These are phyloP conservation scores for Pandion haliaetus DNA, from an alignment of 2,113 vertebrate genomes.

Conservation along the genomic window DNA sequence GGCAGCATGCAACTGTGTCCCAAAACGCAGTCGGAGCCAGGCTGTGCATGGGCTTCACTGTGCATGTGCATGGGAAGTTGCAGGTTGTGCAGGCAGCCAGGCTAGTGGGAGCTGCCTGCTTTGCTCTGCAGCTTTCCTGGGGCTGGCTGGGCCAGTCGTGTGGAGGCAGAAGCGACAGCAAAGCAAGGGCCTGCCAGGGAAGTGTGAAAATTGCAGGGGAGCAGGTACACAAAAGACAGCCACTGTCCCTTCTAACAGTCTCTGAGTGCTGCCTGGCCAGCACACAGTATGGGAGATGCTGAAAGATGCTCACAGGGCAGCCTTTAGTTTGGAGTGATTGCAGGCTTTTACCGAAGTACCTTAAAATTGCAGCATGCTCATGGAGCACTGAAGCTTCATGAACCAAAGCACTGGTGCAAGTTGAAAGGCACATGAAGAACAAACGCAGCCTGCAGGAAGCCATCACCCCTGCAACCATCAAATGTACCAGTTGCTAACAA, in stretches of 20 bases:
- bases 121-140: too few relatives aligned
- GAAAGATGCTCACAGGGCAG: accelerated
- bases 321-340: neutral
- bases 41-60: neutral
- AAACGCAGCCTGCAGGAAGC: neutral
- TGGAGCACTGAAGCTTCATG: neutral
- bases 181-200: neutral
- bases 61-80: neutral
- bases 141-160: neutral
- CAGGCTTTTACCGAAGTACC: neutral
- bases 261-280: neutral
- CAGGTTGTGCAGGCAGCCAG: neutral
- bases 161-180: neutral
- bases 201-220: neutral
- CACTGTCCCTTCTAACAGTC: neutral
- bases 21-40: accelerated
- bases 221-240: neutral
- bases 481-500: neutral
- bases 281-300: neutral
- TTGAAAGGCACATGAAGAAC: neutral
- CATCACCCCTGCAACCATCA: neutral
- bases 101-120: neutral
- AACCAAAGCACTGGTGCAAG: neutral
- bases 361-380: neutral
- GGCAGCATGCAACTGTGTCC: neutral